A percentile compares a stretch with the other conserved stretches of the same genome.
Evolutionary conservation across 2,888 invertebrate genomes (phyloP).

Genomic region (Podabrus alpinus): DNA sequence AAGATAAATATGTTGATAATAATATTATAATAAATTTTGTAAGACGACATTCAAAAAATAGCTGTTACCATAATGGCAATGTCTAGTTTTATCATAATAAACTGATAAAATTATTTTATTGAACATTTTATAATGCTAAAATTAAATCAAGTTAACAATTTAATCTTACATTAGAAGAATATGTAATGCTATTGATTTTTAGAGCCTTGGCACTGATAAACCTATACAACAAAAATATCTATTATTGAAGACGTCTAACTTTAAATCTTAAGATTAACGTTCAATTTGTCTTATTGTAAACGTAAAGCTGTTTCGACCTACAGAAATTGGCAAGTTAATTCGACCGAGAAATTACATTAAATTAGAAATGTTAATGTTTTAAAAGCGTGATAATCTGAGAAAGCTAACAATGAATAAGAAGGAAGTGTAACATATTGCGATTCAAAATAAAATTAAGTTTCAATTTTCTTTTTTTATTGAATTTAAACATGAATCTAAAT

Average conservation of each 20-base stretch:
- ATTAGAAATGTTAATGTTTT: conserved; percentile 22
- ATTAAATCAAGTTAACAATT: neutral
- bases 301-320: conserved; percentile 15
- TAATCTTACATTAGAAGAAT: neutral
- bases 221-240: neutral
- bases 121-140: no score
- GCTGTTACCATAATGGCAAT: neutral
- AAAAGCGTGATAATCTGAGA: neutral
- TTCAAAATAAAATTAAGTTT: neutral
- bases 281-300: conserved; percentile 13
- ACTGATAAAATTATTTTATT: no score
- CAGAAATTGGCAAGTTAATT: conserved; percentile 24
- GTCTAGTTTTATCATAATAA: neutral
- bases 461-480: neutral
- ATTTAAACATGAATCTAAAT: neutral
- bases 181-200: neutral
- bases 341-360: conserved; percentile 15
- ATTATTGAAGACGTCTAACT: neutral
- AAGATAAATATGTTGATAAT: neutral
- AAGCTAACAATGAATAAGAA: neutral
- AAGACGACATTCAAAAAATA: neutral
- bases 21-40: neutral
- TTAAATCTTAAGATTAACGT: conserved; percentile 12
- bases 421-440: neutral
- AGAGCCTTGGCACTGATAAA: neutral